Conservation (phyloP, 2,888 invertebrate genomes). For the Arctia plantaginis region DNA sequence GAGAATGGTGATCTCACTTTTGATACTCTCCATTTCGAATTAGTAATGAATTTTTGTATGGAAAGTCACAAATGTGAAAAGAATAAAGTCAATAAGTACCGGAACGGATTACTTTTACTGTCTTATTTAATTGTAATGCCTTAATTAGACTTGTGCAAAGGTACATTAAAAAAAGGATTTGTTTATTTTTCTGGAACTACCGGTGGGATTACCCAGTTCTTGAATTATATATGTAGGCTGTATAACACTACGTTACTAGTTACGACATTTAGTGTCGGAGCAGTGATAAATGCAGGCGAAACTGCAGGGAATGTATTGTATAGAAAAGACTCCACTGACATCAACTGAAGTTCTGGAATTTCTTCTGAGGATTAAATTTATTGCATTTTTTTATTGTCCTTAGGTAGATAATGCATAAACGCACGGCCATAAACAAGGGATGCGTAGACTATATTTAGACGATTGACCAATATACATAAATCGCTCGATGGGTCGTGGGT, state of each 20-base stretch:
- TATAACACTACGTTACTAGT: neutral
- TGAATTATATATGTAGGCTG: neutral
- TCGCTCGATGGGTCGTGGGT: slow-evolving; percentile 61
- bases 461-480: slow-evolving; percentile 45
- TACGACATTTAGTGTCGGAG: neutral
- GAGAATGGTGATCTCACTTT: neutral
- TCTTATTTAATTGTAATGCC: neutral
- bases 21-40: neutral
- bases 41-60: neutral
- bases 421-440: slow-evolving; percentile 32
- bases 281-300: neutral
- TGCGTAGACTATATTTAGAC: slow-evolving; percentile 61
- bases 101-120: slow-evolving; percentile 5
- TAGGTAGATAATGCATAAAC: neutral
- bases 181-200: too few species aligned
- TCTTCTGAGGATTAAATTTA: neutral
- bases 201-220: neutral
- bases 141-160: neutral
- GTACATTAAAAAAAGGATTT: too few species aligned
- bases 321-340: neutral
- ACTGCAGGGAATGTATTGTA: neutral
- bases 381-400: neutral
- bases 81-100: neutral
- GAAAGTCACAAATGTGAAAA: neutral
- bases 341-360: neutral